These are phyloP conservation scores for Drosophila anomalata DNA, from an alignment of 2,888 invertebrate genomes.

Conservation along the genomic window DNA sequence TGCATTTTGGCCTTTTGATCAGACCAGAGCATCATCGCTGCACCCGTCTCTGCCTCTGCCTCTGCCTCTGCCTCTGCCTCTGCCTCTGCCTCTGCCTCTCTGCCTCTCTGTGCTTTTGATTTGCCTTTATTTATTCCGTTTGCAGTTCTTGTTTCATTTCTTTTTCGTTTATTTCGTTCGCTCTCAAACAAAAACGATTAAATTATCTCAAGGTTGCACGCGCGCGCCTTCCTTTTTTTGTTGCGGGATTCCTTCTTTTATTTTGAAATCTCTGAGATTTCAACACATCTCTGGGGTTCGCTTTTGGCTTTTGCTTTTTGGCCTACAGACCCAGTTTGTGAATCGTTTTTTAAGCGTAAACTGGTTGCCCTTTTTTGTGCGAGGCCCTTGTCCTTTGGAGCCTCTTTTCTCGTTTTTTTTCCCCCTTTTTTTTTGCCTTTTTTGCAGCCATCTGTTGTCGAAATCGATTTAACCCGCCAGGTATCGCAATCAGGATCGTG, in stretches of 20 bases:
- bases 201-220: conserved; percentile 78
- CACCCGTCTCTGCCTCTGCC: conserved; percentile 2
- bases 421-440: conserved; percentile 8
- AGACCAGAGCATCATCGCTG: conserved; percentile 26
- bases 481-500: conserved; percentile 39
- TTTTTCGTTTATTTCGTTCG: conserved; percentile 54
- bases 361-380: neutral
- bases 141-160: conserved; percentile 10
- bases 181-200: conserved; percentile 69
- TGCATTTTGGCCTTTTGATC: conserved; percentile 48
- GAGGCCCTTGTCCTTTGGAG: neutral
- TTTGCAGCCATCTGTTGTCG: conserved; percentile 60
- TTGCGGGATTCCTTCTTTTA: neutral
- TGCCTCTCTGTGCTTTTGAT: neutral
- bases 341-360: conserved; percentile 8
- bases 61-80: conserved; percentile 27
- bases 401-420: conserved; percentile 19
- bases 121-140: conserved; percentile 30
- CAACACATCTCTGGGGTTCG: conserved; percentile 7
- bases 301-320: conserved; percentile 11
- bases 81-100: conserved; percentile 27
- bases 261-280: conserved; percentile 30
- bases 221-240: conserved; percentile 63
- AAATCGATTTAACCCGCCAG: conserved; percentile 54
- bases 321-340: conserved; percentile 41